phyloP scores from a whole-genome alignment of 2,113 vertebrate species.

The Pavo muticus region DNA sequence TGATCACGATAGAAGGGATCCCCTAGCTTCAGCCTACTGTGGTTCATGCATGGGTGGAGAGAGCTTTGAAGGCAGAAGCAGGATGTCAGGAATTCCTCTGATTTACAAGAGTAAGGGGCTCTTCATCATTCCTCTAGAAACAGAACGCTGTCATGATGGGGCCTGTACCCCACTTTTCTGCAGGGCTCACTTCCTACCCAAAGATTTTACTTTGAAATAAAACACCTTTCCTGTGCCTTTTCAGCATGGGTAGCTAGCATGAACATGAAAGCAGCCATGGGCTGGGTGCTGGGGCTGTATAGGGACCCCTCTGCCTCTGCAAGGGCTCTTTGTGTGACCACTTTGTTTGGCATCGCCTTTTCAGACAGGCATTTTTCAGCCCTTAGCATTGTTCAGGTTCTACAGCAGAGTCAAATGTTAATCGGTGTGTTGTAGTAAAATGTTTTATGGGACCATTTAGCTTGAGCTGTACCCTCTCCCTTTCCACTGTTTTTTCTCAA shows the following conservation, averaged over 20 bases:
- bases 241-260: not conserved
- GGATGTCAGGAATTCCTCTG: not conserved
- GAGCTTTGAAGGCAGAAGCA: not conserved
- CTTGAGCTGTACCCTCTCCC: not conserved
- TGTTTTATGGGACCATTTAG: constrained; percentile 13
- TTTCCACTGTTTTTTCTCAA: not conserved
- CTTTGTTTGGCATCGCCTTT: not conserved
- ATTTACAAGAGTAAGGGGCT: not conserved
- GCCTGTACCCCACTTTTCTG: not conserved
- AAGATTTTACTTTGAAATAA: not conserved
- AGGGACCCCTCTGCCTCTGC: not conserved
- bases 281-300: not conserved
- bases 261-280: fast-evolving
- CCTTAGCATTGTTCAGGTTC: not conserved
- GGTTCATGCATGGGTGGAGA: fast-evolving
- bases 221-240: not conserved
- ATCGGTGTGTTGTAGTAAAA: not conserved
- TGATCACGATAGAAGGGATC: fast-evolving
- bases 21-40: not conserved
- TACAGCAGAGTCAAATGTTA: constrained; percentile 36
- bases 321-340: not conserved
- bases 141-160: fast-evolving
- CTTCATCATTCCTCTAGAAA: not conserved
- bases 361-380: not conserved
- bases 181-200: fast-evolving